Evolutionary conservation across 1,140 invertebrate genomes (phyloP), one percentile per base, ranked within the genome.

Genomic region (Drosophila orena): DNA sequence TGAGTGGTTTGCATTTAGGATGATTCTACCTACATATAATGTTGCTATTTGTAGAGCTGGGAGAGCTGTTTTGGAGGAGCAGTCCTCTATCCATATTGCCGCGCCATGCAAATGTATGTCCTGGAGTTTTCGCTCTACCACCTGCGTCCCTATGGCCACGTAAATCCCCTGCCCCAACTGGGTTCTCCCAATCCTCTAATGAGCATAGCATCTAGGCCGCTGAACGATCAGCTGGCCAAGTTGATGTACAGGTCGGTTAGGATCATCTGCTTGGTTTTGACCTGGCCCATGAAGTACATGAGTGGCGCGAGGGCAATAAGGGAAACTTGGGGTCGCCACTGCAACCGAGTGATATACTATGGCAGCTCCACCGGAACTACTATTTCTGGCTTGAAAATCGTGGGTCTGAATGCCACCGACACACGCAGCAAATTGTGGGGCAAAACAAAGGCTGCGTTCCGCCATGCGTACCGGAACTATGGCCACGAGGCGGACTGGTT

Each of bases 321-420:
- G 97, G 97, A 84, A 5, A 99, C 98, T 1, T 99, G 98, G 98
- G 98, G 97, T 0, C 96, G 96, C 81, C 93, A 98, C 22, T 99
- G 98, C 91, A 98, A 99, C 91, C 95, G 95, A 58, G 86, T 98
- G 1, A 83, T 98, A 0, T 98, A 98, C 75, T 98, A 98, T 95
- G 98, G 97, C 80, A 96, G 96, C 1, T 73, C 96, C 0, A 95
- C 95, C 95, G 49, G 2, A 66, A 97, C 49, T 30, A 52, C 12
- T 12, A 12, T 35, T 2, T 6, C 27, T 7, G 93, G 92, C 49
- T 93, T 95, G 91, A 95, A 97, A 88, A 92, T 95, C 4, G 93
- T 97, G 20, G 94, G 94, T 15, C 91, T 97, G 22, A 95, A 95
- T 55, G 96, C 98, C 0, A 93, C 94, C 12, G 98, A 99, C 92